Percentiles rank a stretch among this genome's conserved stretches.
Conservation (phyloP, 2,888 invertebrate genomes). For the Drepana falcataria region DNA sequence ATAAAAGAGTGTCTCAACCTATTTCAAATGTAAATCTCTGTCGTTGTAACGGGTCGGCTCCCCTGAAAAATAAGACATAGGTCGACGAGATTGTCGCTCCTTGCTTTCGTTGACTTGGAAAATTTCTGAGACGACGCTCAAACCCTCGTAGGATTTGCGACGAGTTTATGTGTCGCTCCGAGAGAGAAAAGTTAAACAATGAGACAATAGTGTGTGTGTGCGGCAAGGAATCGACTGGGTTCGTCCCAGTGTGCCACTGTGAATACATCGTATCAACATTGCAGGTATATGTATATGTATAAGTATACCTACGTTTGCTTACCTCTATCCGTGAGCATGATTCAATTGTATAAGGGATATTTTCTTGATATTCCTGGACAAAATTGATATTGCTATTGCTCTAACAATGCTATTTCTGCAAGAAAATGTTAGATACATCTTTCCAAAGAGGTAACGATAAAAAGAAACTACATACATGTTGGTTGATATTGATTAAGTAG, state of each 20-base stretch:
- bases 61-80: slow-evolving; percentile 65
- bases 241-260: slow-evolving; percentile 16
- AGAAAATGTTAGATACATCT: neutral
- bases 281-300: slow-evolving; percentile 1
- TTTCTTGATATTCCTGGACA: slow-evolving; percentile 15
- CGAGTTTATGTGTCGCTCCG: slow-evolving; percentile 52
- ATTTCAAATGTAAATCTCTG: slow-evolving; percentile 72
- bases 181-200: slow-evolving; percentile 57
- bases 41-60: slow-evolving; percentile 62
- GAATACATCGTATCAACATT: slow-evolving; percentile 12
- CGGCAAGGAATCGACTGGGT: slow-evolving; percentile 32
- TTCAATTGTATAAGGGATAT: slow-evolving; percentile 25
- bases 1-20: slow-evolving; percentile 61
- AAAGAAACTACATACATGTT: neutral
- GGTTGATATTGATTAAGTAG: too few relatives aligned
- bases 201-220: slow-evolving; percentile 33
- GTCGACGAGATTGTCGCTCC: slow-evolving; percentile 60
- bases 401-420: slow-evolving; percentile 2
- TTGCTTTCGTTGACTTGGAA: slow-evolving; percentile 62
- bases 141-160: slow-evolving; percentile 55
- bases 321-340: slow-evolving; percentile 15
- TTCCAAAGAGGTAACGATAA: neutral
- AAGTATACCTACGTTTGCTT: slow-evolving; percentile 4
- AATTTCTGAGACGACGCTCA: slow-evolving; percentile 51
- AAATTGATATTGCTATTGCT: slow-evolving; percentile 22